Conservation (phyloP, 1,140 invertebrate species). For the Drosophila virilis region DNA sequence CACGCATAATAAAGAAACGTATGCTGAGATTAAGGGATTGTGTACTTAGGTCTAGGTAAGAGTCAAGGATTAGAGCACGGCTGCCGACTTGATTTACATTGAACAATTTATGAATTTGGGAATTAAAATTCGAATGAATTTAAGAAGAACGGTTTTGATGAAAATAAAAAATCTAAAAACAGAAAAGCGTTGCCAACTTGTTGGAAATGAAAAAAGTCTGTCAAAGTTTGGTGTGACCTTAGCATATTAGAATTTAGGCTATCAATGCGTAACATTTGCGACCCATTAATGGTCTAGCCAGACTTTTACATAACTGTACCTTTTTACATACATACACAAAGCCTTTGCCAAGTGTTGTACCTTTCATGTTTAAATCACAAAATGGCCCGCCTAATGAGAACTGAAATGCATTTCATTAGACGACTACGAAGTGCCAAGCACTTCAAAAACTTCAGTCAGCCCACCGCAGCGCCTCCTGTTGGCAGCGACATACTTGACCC, state of each 20-base stretch:
- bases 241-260: background rate
- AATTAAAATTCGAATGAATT: too few species aligned
- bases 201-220: background rate
- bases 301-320: slow-evolving; percentile 1
- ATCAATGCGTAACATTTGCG: background rate
- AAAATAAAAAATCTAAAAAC: too few species aligned
- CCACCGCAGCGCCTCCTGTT: background rate
- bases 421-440: slow-evolving; percentile 56
- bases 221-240: too few species aligned
- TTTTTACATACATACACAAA: background rate
- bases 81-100: too few species aligned
- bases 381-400: slow-evolving; percentile 78
- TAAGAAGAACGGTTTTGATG: too few species aligned
- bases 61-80: too few species aligned
- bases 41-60: too few species aligned
- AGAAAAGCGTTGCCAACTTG: background rate
- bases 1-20: too few species aligned
- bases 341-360: background rate
- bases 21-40: background rate
- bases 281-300: background rate
- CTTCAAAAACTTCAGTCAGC: slow-evolving; percentile 50
- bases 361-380: slow-evolving; percentile 47
- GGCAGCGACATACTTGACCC: slow-evolving; percentile 62
- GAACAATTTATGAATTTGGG: too few species aligned
- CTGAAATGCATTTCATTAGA: slow-evolving; percentile 79